Conservation (phyloP, 1,140 invertebrate genomes). For the Anadara kagoshimensis region DNA sequence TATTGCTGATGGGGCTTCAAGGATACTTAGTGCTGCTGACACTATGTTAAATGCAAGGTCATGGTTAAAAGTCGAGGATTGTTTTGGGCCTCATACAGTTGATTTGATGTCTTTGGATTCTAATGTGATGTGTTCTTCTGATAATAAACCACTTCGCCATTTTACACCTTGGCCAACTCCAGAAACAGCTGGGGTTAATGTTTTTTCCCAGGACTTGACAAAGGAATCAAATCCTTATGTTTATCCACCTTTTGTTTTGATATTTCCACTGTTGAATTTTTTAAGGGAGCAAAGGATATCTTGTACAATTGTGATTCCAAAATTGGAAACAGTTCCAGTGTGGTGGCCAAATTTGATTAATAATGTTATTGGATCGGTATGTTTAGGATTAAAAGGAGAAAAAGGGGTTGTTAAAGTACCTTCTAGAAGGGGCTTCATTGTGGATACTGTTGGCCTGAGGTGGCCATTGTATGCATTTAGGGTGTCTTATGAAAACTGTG, state of each 20-base stretch:
- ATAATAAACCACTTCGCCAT: constrained; percentile 7
- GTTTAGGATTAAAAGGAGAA: constrained; percentile 11
- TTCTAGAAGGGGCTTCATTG: constrained; percentile 31
- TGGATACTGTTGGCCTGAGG: constrained; percentile 21
- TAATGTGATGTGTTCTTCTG: constrained; percentile 11
- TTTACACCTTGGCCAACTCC: constrained; percentile 24
- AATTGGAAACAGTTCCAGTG: constrained; percentile 15
- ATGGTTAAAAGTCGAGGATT: constrained; percentile 9
- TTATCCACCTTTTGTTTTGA: constrained; percentile 25
- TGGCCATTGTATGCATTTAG: constrained; percentile 29
- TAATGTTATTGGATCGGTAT: background rate
- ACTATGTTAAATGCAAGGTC: constrained; percentile 12
- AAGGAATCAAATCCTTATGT: constrained; percentile 26
- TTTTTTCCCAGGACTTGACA: constrained; percentile 11
- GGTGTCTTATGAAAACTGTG: constrained; percentile 2
- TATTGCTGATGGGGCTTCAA: constrained; percentile 12
- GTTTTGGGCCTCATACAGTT: constrained; percentile 31
- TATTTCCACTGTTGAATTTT: constrained; percentile 20
- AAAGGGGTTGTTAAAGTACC: constrained; percentile 29
- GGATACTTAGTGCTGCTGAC: constrained; percentile 7
- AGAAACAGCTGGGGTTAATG: constrained; percentile 22
- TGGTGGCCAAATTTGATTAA: constrained; percentile 30
- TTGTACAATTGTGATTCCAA: constrained; percentile 18
- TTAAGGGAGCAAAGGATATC: constrained; percentile 16
- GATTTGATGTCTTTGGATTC: constrained; percentile 33